Evolutionary conservation across 2,113 vertebrate species (phyloP).

Genomic region (Rhegmatorhina hoffmannsi): DNA sequence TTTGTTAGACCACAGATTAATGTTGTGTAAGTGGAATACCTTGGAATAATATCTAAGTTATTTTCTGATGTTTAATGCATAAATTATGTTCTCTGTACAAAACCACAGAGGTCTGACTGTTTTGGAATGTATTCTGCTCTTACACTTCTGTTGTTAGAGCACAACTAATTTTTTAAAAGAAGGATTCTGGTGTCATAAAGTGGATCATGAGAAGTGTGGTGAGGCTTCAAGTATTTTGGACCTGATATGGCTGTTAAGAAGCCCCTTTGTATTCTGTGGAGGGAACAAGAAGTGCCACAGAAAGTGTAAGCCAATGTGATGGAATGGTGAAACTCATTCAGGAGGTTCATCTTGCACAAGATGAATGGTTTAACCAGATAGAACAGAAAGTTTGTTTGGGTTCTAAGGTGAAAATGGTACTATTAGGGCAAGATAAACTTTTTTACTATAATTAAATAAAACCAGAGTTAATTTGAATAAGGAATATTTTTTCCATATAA

Average conservation of each 20-base stretch:
- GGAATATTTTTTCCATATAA: background rate
- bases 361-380: background rate
- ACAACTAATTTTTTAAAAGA: background rate
- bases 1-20: slow-evolving; percentile 12
- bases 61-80: slow-evolving; percentile 3
- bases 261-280: background rate
- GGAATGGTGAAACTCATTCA: background rate
- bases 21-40: slow-evolving; percentile 28
- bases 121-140: background rate
- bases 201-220: background rate
- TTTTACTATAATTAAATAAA: background rate
- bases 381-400: background rate
- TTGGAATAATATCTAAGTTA: background rate
- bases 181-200: background rate
- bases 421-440: background rate
- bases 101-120: background rate
- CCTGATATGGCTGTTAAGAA: background rate
- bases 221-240: background rate
- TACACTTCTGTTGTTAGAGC: background rate
- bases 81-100: background rate
- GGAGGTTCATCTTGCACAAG: background rate
- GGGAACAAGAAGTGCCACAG: background rate
- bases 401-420: background rate
- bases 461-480: background rate
- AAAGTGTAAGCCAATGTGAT: background rate